phyloP scores from a whole-genome alignment of 2,113 vertebrate species.

The Macrotis lagotis region DNA sequence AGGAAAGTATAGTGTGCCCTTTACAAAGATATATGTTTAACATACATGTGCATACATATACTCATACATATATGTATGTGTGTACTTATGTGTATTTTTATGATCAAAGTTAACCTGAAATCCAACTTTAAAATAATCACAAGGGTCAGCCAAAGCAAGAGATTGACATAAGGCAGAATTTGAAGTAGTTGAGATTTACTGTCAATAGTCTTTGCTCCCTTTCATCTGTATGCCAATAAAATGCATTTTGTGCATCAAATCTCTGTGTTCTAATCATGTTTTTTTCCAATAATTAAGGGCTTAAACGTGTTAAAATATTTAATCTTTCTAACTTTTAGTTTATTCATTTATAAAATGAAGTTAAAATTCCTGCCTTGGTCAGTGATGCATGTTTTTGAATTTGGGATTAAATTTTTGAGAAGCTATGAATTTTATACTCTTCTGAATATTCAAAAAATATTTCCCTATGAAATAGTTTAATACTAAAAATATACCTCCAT shows the following conservation, averaged over 20 bases:
- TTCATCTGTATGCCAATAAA: background rate
- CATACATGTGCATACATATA: no score
- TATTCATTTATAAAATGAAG: conserved; percentile 13
- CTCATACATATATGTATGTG: no score
- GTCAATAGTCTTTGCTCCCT: background rate
- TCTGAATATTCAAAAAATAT: background rate
- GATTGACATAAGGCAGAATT: background rate
- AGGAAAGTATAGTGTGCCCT: no score
- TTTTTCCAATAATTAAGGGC: background rate
- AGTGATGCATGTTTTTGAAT: background rate
- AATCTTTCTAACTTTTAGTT: background rate
- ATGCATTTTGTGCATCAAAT: background rate
- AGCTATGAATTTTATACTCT: background rate
- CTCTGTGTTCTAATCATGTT: background rate
- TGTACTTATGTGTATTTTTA: background rate
- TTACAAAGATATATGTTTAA: no score
- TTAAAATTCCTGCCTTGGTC: background rate
- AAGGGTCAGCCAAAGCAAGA: background rate
- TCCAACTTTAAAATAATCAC: background rate
- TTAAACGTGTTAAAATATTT: background rate
- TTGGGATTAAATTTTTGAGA: background rate
- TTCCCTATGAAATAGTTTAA: no score
- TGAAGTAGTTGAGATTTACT: background rate
- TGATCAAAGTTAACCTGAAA: background rate
- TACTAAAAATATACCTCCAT: background rate